Evolutionary conservation across 2,888 invertebrate genomes (phyloP).

Genomic region (Hermaeophaga mercurialis): DNA sequence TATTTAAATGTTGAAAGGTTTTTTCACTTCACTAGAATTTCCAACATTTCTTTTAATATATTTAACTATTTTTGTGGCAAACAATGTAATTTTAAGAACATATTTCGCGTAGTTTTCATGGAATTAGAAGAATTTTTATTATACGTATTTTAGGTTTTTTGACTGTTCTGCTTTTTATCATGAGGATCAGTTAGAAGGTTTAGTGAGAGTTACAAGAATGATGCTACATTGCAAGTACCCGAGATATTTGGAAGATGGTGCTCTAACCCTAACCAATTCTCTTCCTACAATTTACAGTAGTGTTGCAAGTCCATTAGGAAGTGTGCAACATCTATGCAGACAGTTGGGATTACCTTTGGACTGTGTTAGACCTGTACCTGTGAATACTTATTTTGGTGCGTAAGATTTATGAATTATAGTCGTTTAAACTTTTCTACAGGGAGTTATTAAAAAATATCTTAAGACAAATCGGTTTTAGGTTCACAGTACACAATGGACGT

Average conservation of each 20-base stretch:
- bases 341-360: constrained; percentile 85
- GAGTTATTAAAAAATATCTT: too few species aligned
- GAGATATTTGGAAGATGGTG: constrained; percentile 80
- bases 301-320: constrained; percentile 76
- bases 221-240: constrained; percentile 81
- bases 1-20: too few species aligned
- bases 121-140: too few species aligned
- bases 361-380: constrained; percentile 84
- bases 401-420: background rate
- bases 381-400: constrained; percentile 71
- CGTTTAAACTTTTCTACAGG: background rate
- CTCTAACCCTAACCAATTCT: constrained; percentile 76
- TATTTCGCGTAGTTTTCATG: too few species aligned
- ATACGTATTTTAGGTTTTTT: constrained; percentile 72
- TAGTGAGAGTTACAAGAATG: constrained; percentile 81
- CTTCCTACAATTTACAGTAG: constrained; percentile 88
- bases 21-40: too few species aligned
- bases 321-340: constrained; percentile 80
- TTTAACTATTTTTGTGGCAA: background rate
- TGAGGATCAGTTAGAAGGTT: constrained; percentile 85
- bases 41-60: background rate
- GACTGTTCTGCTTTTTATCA: constrained; percentile 87
- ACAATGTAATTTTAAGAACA: too few species aligned
- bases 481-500: constrained; percentile 82
- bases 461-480: constrained; percentile 53